Evolutionary conservation across 2,888 invertebrate genomes (phyloP).

Genomic region (Germaria angustata): DNA sequence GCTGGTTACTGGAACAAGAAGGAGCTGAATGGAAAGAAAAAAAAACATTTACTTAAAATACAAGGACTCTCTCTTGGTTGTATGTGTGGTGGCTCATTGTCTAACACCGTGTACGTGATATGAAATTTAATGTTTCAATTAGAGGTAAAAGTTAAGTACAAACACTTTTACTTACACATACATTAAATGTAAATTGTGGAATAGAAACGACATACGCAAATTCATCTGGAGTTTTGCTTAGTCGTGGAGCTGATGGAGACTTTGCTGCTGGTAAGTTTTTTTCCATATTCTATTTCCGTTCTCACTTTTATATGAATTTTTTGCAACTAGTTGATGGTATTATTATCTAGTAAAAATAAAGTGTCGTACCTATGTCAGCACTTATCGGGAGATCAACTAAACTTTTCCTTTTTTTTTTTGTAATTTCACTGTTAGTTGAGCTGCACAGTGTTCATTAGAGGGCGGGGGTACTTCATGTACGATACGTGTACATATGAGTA

Average conservation of each 20-base stretch:
- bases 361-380: slow-evolving; percentile 70
- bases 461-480: background rate
- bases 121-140: slow-evolving; percentile 79
- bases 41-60: slow-evolving; percentile 43
- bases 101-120: slow-evolving; percentile 79
- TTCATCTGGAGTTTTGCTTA: slow-evolving; percentile 41
- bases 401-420: slow-evolving; percentile 35
- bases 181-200: slow-evolving; percentile 34
- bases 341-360: slow-evolving; percentile 61
- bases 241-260: background rate
- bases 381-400: slow-evolving; percentile 68
- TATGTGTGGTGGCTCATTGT: slow-evolving; percentile 69
- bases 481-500: slow-evolving; percentile 40
- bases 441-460: slow-evolving; percentile 17
- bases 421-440: background rate
- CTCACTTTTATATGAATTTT: background rate
- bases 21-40: background rate
- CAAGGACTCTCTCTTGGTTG: slow-evolving; percentile 15
- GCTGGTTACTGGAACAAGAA: slow-evolving; percentile 13
- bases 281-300: slow-evolving; percentile 27
- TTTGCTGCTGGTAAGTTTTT: slow-evolving; percentile 8
- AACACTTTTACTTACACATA: slow-evolving; percentile 23
- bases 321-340: slow-evolving; percentile 61
- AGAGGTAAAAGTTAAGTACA: slow-evolving; percentile 77
- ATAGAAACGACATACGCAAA: slow-evolving; percentile 55